Base-by-base conservation (phyloP, 2,113 vertebrate species). In the Cichladusa arquata region DNA sequence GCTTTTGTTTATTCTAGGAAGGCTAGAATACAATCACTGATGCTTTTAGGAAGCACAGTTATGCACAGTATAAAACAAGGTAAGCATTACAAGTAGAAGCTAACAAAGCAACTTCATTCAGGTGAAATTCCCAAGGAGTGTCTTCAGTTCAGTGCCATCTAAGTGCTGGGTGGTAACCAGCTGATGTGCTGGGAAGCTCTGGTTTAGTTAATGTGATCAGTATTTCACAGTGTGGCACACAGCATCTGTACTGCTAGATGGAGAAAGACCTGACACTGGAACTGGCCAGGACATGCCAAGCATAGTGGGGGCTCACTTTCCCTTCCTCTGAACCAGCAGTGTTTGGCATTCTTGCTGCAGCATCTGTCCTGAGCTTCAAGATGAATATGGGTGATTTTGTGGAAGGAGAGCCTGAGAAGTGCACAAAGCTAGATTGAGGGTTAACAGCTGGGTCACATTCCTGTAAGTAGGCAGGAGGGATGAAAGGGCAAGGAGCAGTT, bases 271-370 rank as follows among this genome's bases (percentile, higher is more conserved):
- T 45, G 29, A 36, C 2, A 4, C 14, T 54, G 67, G 47, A 3
- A 9, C 28, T 61, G 50, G 34, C 38, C 15, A 11, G 66, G 40
- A 14, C 4, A 2, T 12, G 25, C 38, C 33, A 58, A 17, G 16
- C 0, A 0, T 14, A 7, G 9, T 65, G 48, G 29, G 64, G 24
- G 15, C 36, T 67, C 9, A 3, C 17, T 42, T 50, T 79, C 26
- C 29, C 89, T 54, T 56, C 19, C 25, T 2, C 53, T 85, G 51
- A 42, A 45, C 33, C 19, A 31, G 28, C 26, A 0, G 2, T n/a
- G 12, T 66, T 90, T 85, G 45, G 50, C 6, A 3, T 58, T 85
- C 54, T 33, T 69, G n/a, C 81, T 85, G 71, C n/a, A 61, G 54
- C 17, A 36, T 38, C 42, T 40, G 8, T 36, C 56, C 71, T 54